Conservation (phyloP, 2,113 vertebrate genomes). For the Larimichthys crocea region DNA sequence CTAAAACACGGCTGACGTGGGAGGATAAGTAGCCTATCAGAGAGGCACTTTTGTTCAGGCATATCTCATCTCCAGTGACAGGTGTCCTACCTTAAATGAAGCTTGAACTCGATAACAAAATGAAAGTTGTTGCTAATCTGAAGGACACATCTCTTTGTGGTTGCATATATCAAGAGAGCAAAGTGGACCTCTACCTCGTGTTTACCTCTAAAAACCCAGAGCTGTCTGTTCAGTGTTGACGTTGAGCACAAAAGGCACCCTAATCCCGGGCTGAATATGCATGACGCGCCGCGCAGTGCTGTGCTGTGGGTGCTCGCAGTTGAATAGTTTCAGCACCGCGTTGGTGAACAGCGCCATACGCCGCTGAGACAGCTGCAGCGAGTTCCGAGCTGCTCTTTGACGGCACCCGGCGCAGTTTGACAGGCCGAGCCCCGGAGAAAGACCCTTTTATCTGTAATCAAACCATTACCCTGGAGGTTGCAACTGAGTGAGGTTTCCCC, state of each 20-base stretch:
- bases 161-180: background rate
- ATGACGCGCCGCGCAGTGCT: conserved; percentile 51
- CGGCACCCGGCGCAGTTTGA: conserved; percentile 49
- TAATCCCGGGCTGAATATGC: conserved; percentile 69
- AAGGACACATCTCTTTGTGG: background rate
- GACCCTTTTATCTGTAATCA: conserved; percentile 65
- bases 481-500: conserved; percentile 40
- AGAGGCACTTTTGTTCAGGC: conserved; percentile 27
- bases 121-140: background rate
- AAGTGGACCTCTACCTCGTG: conserved; percentile 25
- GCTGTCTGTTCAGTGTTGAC: conserved; percentile 54
- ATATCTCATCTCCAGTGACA: conserved; percentile 16
- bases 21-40: conserved; percentile 21
- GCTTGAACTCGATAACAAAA: background rate
- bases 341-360: conserved; percentile 66
- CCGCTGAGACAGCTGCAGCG: conserved; percentile 49
- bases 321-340: conserved; percentile 72
- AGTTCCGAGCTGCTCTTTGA: conserved; percentile 52
- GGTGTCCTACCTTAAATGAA: conserved; percentile 1
- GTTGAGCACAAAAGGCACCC: conserved; percentile 49
- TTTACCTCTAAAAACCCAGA: conserved; percentile 46
- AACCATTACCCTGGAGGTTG: conserved; percentile 53
- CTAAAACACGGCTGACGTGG: conserved; percentile 11
- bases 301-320: conserved; percentile 48
- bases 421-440: conserved; percentile 49